These are phyloP conservation scores for Sycophaga agraensis DNA, from an alignment of 1,140 invertebrate species.

Conservation along the genomic window DNA sequence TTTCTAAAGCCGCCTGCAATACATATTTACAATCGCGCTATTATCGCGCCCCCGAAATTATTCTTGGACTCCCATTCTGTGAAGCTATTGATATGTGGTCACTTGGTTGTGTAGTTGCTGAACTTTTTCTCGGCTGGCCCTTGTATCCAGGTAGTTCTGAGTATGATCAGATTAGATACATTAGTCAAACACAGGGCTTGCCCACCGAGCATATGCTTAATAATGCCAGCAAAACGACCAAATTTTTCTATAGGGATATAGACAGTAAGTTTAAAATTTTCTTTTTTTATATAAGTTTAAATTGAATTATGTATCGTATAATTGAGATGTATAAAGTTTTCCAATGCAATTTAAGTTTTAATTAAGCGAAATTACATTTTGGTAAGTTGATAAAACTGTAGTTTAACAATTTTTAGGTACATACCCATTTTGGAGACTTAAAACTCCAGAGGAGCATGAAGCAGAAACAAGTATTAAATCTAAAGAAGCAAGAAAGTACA, in stretches of 20 bases:
- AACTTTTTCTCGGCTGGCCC: constrained; percentile 99
- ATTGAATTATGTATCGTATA: no score
- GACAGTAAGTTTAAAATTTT: constrained; percentile 65
- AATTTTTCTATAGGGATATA: constrained; percentile 97
- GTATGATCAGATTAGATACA: constrained; percentile 97
- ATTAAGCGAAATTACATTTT: no score
- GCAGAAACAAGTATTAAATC: constrained; percentile 97
- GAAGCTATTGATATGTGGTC: constrained; percentile 99
- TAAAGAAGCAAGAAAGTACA: constrained; percentile 99
- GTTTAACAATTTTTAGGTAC: constrained; percentile 64
- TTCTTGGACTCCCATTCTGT: constrained; percentile 96
- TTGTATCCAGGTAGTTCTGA: constrained; percentile 99
- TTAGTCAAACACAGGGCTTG: constrained; percentile 88
- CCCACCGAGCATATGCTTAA: constrained; percentile 99
- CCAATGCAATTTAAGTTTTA: no score
- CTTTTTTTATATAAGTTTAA: no score
- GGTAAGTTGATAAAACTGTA: no score
- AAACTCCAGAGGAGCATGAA: constrained; percentile 98
- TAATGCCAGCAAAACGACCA: constrained; percentile 95
- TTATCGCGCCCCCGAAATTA: constrained; percentile 98
- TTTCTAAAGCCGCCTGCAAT: constrained; percentile 98
- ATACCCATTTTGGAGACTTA: constrained; percentile 96
- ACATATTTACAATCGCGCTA: constrained; percentile 99
- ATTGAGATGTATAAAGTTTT: no score
- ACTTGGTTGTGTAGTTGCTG: constrained; percentile 97